Base-by-base conservation (phyloP, 1,140 invertebrate species). In the Coptotermes formosanus region DNA sequence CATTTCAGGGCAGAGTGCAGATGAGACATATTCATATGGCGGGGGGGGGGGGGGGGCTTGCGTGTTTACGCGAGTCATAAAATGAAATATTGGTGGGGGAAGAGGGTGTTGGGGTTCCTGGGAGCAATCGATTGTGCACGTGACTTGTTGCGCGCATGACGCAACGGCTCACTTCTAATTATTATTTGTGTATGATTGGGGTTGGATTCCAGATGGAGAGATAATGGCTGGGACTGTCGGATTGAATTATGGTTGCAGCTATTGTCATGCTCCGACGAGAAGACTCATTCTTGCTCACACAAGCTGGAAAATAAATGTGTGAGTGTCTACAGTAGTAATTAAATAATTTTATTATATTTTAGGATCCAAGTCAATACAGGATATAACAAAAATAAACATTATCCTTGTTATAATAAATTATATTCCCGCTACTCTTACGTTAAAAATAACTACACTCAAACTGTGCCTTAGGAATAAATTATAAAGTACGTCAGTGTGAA, bases 181-280 rank as follows among this genome's bases (percentile, higher is more conserved):
- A 75, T 75, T 75, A 75, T 75, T 75, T 75, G 64, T 75, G 64
- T 75, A 75, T 75, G 64, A 75, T 75, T 75, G 64, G 64, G 64
- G 64, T 75, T 75, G 64, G 64, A 75, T 75, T 75, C 64, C 64
- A 75, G 64, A 75, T 75, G 64, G 64, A 75, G 64, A 75, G 64
- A 75, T 75, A 75, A 75, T 75, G 64, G 64, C 64, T 75, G 64
- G 64, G n/a, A n/a, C 64, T 75, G 64, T 75, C 64, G 64, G 64
- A 75, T 75, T 75, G 64, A 75, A 75, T 75, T 75, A 75, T 75
- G 64, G 64, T 25, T 7, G 25, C 0, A n/a, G 4, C 64, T 75
- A 75, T 8, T 75, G 64, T 75, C n/a, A 30, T 75, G 64, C 64
- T 75, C 64, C n/a, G n/a, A 30, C 64, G n/a, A 75, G 64, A 75